Evolutionary conservation across 2,888 invertebrate genomes (phyloP).

Genomic region (Synergus japonicus): DNA sequence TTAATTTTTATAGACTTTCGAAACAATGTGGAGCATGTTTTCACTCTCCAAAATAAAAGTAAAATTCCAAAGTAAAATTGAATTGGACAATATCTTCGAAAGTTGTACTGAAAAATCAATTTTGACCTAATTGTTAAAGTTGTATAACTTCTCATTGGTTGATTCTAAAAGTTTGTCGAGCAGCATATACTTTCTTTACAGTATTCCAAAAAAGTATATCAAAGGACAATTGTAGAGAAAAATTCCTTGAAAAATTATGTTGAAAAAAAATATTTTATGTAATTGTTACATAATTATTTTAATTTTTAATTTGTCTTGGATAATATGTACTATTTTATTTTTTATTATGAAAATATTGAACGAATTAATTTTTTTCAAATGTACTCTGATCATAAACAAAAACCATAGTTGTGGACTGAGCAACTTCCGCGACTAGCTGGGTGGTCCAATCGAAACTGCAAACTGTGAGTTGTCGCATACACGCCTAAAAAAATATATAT

Average conservation of each 20-base stretch:
- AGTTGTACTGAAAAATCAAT: background rate
- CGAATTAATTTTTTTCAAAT: background rate
- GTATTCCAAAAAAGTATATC: too few relatives aligned
- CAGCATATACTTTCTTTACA: background rate
- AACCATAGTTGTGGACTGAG: slow-evolving; percentile 26
- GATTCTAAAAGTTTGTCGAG: background rate
- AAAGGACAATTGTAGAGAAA: too few relatives aligned
- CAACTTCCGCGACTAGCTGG: slow-evolving; percentile 39
- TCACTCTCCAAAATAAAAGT: background rate
- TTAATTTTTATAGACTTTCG: too few relatives aligned
- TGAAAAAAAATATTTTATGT: too few relatives aligned
- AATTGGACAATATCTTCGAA: background rate
- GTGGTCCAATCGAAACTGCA: slow-evolving; percentile 41
- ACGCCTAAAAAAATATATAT: slow-evolving; percentile 11
- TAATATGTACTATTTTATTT: background rate
- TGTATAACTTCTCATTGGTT: background rate
- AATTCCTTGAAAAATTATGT: too few relatives aligned
- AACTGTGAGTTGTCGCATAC: slow-evolving; percentile 38
- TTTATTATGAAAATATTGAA: slow-evolving; percentile 15
- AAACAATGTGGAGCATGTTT: too few relatives aligned
- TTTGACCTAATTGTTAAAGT: background rate
- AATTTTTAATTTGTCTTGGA: background rate
- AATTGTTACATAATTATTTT: background rate
- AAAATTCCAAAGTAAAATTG: too few relatives aligned
- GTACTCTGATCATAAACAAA: slow-evolving; percentile 22